Conservation (phyloP, 2,113 vertebrate genomes). For the Psilopsiagon aurifrons region DNA sequence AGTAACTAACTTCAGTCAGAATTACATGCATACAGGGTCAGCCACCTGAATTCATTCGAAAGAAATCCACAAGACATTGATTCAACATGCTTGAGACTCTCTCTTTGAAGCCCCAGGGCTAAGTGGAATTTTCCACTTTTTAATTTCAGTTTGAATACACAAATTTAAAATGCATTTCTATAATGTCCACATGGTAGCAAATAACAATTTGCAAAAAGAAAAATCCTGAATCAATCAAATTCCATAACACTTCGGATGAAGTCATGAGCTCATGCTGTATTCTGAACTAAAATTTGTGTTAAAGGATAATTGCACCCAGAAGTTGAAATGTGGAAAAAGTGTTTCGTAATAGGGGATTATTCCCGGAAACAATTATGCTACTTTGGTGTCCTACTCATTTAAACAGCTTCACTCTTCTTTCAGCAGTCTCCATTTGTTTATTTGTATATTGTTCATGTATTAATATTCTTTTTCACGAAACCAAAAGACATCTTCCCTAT, state of each 20-base stretch:
- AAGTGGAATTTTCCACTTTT: constrained; percentile 13
- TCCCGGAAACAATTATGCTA: constrained; percentile 25
- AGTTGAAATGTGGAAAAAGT: constrained; percentile 31
- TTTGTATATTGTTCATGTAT: constrained; percentile 22
- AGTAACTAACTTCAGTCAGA: not conserved
- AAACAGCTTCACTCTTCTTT: constrained; percentile 25
- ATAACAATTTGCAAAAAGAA: not conserved
- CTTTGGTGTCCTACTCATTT: constrained; percentile 20
- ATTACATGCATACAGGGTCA: not conserved
- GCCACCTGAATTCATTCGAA: not conserved
- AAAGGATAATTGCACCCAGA: constrained; percentile 35
- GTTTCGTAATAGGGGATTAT: constrained; percentile 37
- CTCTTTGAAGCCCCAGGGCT: not conserved
- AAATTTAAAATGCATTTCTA: not conserved
- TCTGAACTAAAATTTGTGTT: not conserved
- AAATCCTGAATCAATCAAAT: not conserved
- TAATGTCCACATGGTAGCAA: not conserved
- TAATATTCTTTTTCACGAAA: not conserved
- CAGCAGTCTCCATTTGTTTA: not conserved
- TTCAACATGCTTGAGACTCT: not conserved
- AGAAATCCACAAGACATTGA: not conserved
- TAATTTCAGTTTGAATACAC: constrained; percentile 1
- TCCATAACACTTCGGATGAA: constrained; percentile 41
- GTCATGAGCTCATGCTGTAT: not conserved
- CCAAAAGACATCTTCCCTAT: not conserved